Evolutionary conservation across 1,140 invertebrate species (phyloP).

Genomic region (Agraylea sexmaculata): DNA sequence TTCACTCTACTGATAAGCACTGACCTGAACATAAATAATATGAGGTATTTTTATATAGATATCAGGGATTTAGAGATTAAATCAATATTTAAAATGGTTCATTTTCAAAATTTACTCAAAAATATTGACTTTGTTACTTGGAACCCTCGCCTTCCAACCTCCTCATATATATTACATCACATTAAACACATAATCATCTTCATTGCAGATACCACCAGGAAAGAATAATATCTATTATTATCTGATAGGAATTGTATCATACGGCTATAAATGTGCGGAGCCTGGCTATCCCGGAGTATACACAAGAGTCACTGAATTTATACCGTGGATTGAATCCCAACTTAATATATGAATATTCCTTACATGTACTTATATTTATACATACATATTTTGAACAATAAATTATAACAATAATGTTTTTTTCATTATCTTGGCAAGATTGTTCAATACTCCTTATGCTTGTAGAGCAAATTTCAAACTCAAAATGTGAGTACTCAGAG

Average conservation of each 20-base stretch:
- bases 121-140: background rate
- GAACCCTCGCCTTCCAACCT: background rate
- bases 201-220: constrained; percentile 12
- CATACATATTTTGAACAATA: too few species aligned
- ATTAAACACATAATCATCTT: background rate
- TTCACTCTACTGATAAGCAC: constrained; percentile 1
- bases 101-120: too few species aligned
- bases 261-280: constrained; percentile 58
- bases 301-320: constrained; percentile 51
- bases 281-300: constrained; percentile 68
- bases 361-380: too few species aligned
- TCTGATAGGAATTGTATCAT: constrained; percentile 62
- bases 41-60: background rate
- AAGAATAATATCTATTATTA: constrained; percentile 18
- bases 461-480: too few species aligned
- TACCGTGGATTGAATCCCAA: constrained; percentile 46
- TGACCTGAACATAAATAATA: background rate
- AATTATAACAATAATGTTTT: too few species aligned
- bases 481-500: too few species aligned
- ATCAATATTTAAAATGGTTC: background rate
- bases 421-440: too few species aligned
- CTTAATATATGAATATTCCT: constrained; percentile 13
- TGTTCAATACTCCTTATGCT: too few species aligned
- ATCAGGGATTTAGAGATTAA: background rate
- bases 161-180: background rate